These are phyloP conservation scores for Hypotaenidia philippensis DNA, from an alignment of 2,797 vertebrate genomes.

Conservation along the genomic window DNA sequence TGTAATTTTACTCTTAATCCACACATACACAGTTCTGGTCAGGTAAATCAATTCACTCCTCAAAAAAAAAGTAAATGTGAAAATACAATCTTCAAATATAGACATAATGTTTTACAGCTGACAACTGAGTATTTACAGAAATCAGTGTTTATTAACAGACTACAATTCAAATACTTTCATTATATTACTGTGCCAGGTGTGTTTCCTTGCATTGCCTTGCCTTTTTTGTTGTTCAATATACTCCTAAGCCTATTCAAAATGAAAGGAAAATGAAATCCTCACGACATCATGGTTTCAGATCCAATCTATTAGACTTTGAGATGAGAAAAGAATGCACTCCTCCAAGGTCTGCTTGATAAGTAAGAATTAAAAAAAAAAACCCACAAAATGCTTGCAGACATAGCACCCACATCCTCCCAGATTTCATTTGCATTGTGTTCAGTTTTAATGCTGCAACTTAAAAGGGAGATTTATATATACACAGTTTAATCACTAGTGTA, in stretches of 20 bases:
- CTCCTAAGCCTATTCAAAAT: constrained; percentile 21
- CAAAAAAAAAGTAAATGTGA: background rate
- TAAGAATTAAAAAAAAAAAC: background rate
- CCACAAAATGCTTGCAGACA: background rate
- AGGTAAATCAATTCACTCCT: background rate
- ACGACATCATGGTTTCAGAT: background rate
- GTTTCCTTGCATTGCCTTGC: background rate
- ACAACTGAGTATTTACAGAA: background rate
- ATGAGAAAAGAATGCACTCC: background rate
- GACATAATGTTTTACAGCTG: background rate
- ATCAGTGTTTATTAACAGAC: constrained; percentile 18
- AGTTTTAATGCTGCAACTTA: background rate
- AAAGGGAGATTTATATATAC: background rate
- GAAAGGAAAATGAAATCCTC: background rate
- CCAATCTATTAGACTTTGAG: background rate
- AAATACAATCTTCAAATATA: background rate
- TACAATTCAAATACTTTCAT: background rate
- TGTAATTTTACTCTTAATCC: background rate
- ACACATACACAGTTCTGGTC: background rate
- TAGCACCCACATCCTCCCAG: background rate
- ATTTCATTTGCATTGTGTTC: background rate
- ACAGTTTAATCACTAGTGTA: constrained; percentile 2
- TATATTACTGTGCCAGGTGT: background rate
- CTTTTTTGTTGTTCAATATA: background rate
- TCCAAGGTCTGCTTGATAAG: background rate